phyloP scores from a whole-genome alignment of 2,797 vertebrate species.

The Fringilla coelebs region DNA sequence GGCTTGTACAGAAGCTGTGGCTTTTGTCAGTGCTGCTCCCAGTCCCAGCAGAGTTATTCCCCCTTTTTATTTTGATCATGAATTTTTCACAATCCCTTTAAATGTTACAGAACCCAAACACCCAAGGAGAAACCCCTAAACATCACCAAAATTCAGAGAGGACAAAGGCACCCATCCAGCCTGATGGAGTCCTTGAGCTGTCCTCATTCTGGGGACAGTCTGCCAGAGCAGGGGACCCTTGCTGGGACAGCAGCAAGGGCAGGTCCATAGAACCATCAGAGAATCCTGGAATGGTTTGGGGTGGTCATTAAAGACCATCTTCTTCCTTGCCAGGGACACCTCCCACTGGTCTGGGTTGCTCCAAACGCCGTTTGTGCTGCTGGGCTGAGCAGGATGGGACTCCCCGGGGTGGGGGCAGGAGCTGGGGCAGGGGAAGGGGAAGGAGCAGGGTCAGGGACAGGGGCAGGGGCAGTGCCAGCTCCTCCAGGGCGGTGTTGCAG shows the following conservation, averaged over 20 bases:
- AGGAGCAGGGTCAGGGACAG: rapidly evolving
- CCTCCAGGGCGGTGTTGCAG: background rate
- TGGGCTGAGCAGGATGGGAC: background rate
- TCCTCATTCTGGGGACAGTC: background rate
- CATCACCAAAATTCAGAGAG: background rate
- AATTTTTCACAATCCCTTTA: background rate
- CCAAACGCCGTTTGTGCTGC: rapidly evolving
- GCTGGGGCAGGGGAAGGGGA: background rate
- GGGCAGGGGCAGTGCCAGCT: background rate
- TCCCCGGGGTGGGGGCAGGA: rapidly evolving
- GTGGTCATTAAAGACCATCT: background rate
- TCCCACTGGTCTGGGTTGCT: background rate
- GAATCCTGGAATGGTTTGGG: background rate
- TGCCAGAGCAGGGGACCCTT: background rate
- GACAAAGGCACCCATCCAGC: background rate
- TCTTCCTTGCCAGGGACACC: background rate
- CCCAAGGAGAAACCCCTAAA: background rate
- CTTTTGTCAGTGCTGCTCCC: background rate
- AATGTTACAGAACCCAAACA: rapidly evolving
- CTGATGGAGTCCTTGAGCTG: background rate
- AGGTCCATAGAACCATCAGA: background rate
- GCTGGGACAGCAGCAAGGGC: background rate
- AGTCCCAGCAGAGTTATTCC: background rate
- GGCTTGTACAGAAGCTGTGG: background rate
- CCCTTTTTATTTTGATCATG: background rate